Evolutionary conservation across 2,888 invertebrate species (phyloP), one percentile per base, ranked within the genome.

Genomic region (Machimus rusticus): DNA sequence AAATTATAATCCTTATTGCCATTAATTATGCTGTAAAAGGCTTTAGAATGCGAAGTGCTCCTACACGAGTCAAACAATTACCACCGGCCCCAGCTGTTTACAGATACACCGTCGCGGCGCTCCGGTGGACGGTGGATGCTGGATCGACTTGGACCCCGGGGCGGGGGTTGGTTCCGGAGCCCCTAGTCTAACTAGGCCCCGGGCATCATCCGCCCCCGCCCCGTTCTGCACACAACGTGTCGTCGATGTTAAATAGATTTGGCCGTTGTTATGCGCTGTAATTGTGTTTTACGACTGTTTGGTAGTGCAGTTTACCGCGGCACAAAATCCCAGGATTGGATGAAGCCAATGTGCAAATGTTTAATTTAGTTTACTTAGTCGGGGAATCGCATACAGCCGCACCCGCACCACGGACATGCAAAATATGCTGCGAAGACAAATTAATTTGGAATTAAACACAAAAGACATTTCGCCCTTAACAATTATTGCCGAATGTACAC

Each of bases 311-410:
- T 66, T 82, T 82, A 66, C 82, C 66, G 19, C 57, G 37, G 82
- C 57, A 57, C n/a, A 57, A 82, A 82, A 82, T 82, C 57, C 51
- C 28, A 5, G 37, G 82, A 82, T 82, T 82, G 82, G 82, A 82
- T 57, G 82, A 57, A 82, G 82, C 82, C 82, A 82, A 82, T 82
- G 82, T 82, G 82, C 82, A 82, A 82, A 82, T 82, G 82, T 82
- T 82, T 82, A 82, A 82, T 82, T 82, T 82, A 82, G 82, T 82
- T 82, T 82, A 82, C 82, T 57, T 82, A 57, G 82, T 82, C 82
- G n/a, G 12, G 39, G n/a, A 28, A 76, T n/a, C 57, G 82, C 23
- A 79, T 55, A 79, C 66, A 66, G 28, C 66, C 28, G 66, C 66
- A 55, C 19, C 9, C 19, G 66, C 66, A 66, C 66, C 66, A 23